Base-by-base conservation (phyloP, 2,888 invertebrate genomes). In the Bedellia somnulentella region DNA sequence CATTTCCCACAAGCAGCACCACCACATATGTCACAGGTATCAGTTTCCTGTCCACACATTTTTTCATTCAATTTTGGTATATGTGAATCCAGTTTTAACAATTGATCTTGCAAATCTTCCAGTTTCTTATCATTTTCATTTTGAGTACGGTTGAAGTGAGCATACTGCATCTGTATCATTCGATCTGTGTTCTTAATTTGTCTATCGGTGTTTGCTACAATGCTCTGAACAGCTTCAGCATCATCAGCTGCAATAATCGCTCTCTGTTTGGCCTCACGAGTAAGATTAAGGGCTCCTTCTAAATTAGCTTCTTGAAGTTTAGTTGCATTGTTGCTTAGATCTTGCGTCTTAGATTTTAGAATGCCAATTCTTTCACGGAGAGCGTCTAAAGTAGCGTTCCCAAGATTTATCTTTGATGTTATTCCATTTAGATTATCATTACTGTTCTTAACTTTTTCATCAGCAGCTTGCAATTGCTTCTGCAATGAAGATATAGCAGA, bases 1-100 rank as follows among this genome's bases (percentile, higher is more conserved):
- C 99, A 99, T 48, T 83, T 85, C 9, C 86, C 89, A 57, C 97
- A 97, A 0, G 93, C 93, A 9, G 96, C 98, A 15, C 99, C 98
- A 27, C 99, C 99, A 59, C 99, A 99, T 35, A 94, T 81, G 53
- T 95, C 93, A 57, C 96, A 96, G 10, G 87, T 86, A 53, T 89
- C 83, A 27, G 86, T 89, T 17, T 79, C 80, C 44, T 84, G 82
- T 35, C 88, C 93, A 60, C 93, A 93, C 51, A 92, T 86, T 58
- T 89, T 84, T 43, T 87, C 82, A 61, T 98, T 98, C 27, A 98
- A 73, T 39, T 83, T 83, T 0, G 96, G 94, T 43, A 97, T 83
- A 39, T 83, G 78, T 2, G 76, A 66, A 37, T 88, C 85, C 27
- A 98, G 73, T 4, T 77, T 63, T 5, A 73, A 70, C 18, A 96